Evolutionary conservation across 2,113 vertebrate species (phyloP).

Genomic region (Rissa tridactyla): DNA sequence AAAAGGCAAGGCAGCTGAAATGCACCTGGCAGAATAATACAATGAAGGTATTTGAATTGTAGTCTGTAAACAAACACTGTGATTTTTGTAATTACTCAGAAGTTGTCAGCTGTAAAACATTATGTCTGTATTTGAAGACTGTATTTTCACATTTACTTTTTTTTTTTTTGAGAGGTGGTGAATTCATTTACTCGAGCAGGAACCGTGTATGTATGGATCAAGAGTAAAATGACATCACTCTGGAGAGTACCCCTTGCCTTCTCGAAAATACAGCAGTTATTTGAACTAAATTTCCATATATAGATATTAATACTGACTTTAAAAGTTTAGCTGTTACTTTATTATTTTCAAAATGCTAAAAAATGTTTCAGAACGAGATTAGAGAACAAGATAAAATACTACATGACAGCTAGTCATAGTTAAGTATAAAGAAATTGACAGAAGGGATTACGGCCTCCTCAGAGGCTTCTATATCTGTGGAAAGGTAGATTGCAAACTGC

Average conservation of each 20-base stretch:
- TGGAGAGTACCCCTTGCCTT: neutral
- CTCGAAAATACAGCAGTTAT: neutral
- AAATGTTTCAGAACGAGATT: neutral
- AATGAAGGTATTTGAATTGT: neutral
- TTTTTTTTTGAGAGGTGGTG: neutral
- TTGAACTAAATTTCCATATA: neutral
- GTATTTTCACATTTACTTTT: neutral
- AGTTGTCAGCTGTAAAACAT: neutral
- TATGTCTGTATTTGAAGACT: neutral
- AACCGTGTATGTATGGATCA: neutral
- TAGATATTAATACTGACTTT: neutral
- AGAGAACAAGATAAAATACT: neutral
- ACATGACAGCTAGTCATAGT: neutral
- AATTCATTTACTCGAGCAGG: neutral
- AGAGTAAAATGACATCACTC: neutral
- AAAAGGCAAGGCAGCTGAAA: neutral
- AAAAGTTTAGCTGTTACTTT: neutral
- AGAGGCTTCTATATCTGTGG: neutral
- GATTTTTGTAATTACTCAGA: neutral
- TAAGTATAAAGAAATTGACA: neutral
- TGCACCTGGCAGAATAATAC: neutral
- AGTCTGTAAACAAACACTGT: conserved; percentile 19
- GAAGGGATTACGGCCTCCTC: neutral
- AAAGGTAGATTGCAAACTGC: conserved; percentile 7
- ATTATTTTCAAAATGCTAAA: neutral